Evolutionary conservation across 2,888 invertebrate species (phyloP).

Genomic region (Subacronicta megacephala): DNA sequence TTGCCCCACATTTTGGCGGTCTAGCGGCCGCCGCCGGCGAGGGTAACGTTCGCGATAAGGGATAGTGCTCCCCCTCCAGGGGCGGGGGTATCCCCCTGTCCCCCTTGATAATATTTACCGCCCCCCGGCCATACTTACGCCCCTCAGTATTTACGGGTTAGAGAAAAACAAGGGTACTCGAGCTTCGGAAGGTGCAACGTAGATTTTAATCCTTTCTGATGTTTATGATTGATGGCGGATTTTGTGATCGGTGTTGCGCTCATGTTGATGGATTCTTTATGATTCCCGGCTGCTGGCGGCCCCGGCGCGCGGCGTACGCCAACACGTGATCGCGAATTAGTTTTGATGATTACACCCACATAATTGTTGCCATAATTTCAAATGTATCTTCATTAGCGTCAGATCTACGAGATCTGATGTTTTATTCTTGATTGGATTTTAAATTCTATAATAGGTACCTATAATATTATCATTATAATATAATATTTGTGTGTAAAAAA

Average conservation of each 20-base stretch:
- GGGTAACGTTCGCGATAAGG: constrained; percentile 90
- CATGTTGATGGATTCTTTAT: constrained; percentile 87
- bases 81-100: constrained; percentile 76
- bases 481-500: too few species aligned
- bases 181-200: constrained; percentile 89
- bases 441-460: too few species aligned
- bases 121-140: constrained; percentile 89
- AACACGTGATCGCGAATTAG: constrained; percentile 56
- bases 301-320: constrained; percentile 10
- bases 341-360: constrained; percentile 68
- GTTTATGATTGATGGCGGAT: constrained; percentile 90
- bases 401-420: constrained; percentile 16
- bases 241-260: constrained; percentile 84
- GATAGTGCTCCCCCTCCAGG: constrained; percentile 85
- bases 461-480: not conserved
- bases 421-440: constrained; percentile 19
- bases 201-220: constrained; percentile 90
- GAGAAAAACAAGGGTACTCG: constrained; percentile 90
- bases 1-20: constrained; percentile 89
- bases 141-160: constrained; percentile 90
- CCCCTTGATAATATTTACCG: constrained; percentile 89
- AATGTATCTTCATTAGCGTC: constrained; percentile 38
- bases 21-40: constrained; percentile 84
- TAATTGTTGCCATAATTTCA: constrained; percentile 33
- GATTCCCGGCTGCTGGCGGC: constrained; percentile 65